Percentiles rank a stretch among this genome's conserved stretches.
These are phyloP conservation scores for Anolis sagrei DNA, from an alignment of 2,113 vertebrate genomes.

Conservation along the genomic window DNA sequence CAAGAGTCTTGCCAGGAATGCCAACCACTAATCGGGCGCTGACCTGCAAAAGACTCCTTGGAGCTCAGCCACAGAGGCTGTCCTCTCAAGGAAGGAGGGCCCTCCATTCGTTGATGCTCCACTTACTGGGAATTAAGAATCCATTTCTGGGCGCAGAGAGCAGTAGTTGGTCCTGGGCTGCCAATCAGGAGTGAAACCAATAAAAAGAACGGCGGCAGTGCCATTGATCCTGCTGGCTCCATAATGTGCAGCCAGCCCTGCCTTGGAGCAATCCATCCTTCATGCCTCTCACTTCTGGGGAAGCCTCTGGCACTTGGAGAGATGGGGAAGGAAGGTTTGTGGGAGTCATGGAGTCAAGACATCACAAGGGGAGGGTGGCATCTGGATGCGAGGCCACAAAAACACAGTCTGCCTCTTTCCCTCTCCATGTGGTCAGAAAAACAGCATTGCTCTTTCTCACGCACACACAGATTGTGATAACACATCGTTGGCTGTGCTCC, in stretches of 20 bases:
- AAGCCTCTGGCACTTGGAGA: background rate
- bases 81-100: conserved; percentile 73
- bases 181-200: background rate
- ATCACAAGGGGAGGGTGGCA: no score
- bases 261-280: background rate
- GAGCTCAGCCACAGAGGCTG: conserved; percentile 76
- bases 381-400: no score
- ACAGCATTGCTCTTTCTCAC: no score
- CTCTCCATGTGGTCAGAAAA: no score
- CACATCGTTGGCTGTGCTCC: no score
- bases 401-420: no score
- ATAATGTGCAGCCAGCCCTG: background rate
- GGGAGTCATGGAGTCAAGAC: no score
- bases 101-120: conserved; percentile 75
- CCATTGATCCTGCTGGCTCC: background rate
- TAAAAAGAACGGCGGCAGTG: background rate
- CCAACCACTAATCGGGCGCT: conserved; percentile 61
- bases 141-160: conserved; percentile 37
- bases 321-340: no score
- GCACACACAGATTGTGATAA: no score
- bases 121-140: conserved; percentile 77
- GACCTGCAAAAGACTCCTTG: conserved; percentile 73
- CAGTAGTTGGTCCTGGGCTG: background rate
- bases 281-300: background rate
- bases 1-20: conserved; percentile 55